Base-by-base conservation (phyloP, 2,797 vertebrate species). In the Rhinogobio ventralis region DNA sequence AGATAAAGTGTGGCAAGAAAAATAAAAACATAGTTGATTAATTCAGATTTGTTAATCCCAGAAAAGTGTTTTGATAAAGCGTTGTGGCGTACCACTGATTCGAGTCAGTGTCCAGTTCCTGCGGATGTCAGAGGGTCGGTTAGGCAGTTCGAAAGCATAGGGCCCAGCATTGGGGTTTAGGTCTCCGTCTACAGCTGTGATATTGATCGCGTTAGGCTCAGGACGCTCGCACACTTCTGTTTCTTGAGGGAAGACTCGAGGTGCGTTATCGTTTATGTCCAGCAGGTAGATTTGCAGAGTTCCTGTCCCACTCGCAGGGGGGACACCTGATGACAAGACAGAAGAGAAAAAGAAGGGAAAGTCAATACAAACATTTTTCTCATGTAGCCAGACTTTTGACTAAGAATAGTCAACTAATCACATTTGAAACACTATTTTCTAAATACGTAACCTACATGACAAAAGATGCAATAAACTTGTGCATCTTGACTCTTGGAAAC, bases 211-310 rank as follows among this genome's bases (percentile, higher is more conserved):
- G 0, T 96, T 98, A 57, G 96, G 96, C 67, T 97, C 95, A 0
- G 97, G 94, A 0, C 93, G 96, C 95, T 99, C 97, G 39, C 98
- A 99, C 82, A 98, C 97, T 62, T 98, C 97, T 36, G 97, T 96
- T 93, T 99, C 98, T 78, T 96, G 96, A 0, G 98, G 98, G 90
- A 95, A 96, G 66, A 99, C 97, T 64, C 95, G 94, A 0, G 98
- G 98, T 0, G 98, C 97, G 20, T 99, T 99, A 92, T 99, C 98
- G 23, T 99, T 99, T 86, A 99, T 97, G 92, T 99, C 98, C 91
- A 97, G 88, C 87, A 99, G 95, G 89, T 95, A 94, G 86, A 99
- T 97, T 90, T 99, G 97, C 81, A 99, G 95, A 0, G 97, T 99
- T 46, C 98, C 98, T 0, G 97, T 98, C 39, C 98, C 97, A 6